A percentile compares a stretch with the other conserved stretches of the same genome.
Conservation (phyloP, 2,888 invertebrate genomes). For the Caenorhabditis parvicauda region DNA sequence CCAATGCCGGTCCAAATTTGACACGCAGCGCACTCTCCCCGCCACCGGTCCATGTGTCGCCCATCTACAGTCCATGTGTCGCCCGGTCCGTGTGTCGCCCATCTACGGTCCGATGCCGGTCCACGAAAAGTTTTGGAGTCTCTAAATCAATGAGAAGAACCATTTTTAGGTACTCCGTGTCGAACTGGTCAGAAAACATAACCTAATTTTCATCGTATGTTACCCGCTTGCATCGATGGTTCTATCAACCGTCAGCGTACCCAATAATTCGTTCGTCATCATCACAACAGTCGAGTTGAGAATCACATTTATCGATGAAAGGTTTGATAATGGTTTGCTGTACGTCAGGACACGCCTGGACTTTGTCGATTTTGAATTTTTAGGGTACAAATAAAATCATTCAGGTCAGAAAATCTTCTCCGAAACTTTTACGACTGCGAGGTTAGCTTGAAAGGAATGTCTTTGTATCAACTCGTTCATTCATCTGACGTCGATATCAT, state of each 20-base stretch:
- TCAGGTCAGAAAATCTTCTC: conserved; percentile 11
- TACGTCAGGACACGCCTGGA: too few relatives aligned
- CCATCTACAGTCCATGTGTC: too few relatives aligned
- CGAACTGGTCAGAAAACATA: conserved; percentile 24
- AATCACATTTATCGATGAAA: conserved; percentile 31
- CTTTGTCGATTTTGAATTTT: too few relatives aligned
- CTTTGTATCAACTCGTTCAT: conserved; percentile 30
- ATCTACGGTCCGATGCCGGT: too few relatives aligned
- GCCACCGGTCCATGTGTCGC: too few relatives aligned
- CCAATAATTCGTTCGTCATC: conserved; percentile 29
- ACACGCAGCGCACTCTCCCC: too few relatives aligned
- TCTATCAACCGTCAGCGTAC: conserved; percentile 31
- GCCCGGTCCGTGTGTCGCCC: too few relatives aligned
- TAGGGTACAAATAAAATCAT: background rate
- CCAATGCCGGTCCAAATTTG: too few relatives aligned
- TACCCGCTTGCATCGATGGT: conserved; percentile 33
- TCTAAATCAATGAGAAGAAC: too few relatives aligned
- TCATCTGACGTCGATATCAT: conserved; percentile 23
- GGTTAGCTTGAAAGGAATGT: conserved; percentile 19
- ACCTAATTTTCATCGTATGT: conserved; percentile 21
- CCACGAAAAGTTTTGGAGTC: too few relatives aligned
- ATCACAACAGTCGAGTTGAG: conserved; percentile 26
- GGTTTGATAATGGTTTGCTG: background rate
- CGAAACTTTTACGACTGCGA: conserved; percentile 2
- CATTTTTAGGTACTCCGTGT: conserved; percentile 19